Percentiles rank a stretch among this genome's conserved stretches.
phyloP scores from a whole-genome alignment of 2,797 vertebrate species.

The Chelidonichthys spinosus region DNA sequence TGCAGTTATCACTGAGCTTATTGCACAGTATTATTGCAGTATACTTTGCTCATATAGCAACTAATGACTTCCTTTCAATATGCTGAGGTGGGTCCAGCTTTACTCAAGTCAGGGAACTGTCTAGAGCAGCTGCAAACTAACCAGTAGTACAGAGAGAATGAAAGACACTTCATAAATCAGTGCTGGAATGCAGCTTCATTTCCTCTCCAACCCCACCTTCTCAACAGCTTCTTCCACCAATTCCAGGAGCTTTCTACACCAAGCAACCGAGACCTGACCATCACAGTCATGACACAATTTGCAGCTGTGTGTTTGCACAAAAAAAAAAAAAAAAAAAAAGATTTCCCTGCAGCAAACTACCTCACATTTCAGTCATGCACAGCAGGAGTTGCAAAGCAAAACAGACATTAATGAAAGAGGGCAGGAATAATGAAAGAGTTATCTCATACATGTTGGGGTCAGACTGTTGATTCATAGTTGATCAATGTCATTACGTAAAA shows the following conservation, averaged over 20 bases:
- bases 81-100: conserved; percentile 10
- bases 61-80: conserved; percentile 26
- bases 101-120: conserved; percentile 32
- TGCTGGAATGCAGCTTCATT: conserved; percentile 76
- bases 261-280: conserved; percentile 50
- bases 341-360: conserved; percentile 20
- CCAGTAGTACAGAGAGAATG: conserved; percentile 48
- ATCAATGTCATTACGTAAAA: conserved; percentile 8
- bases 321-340: neutral
- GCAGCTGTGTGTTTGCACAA: conserved; percentile 32
- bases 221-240: conserved; percentile 64
- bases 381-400: conserved; percentile 40
- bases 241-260: conserved; percentile 51
- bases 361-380: conserved; percentile 53
- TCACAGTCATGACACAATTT: conserved; percentile 42
- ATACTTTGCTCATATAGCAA: neutral
- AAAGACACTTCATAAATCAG: conserved; percentile 77
- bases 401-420: conserved; percentile 48
- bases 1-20: neutral
- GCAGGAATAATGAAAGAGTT: conserved; percentile 19
- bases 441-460: conserved; percentile 3
- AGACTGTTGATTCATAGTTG: neutral
- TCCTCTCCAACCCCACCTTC: conserved; percentile 69
- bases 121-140: conserved; percentile 60
- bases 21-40: neutral